Percentiles rank a stretch among this genome's conserved stretches.
Conservation (phyloP, 2,797 vertebrate genomes). For the Hypotaenidia okinawae region DNA sequence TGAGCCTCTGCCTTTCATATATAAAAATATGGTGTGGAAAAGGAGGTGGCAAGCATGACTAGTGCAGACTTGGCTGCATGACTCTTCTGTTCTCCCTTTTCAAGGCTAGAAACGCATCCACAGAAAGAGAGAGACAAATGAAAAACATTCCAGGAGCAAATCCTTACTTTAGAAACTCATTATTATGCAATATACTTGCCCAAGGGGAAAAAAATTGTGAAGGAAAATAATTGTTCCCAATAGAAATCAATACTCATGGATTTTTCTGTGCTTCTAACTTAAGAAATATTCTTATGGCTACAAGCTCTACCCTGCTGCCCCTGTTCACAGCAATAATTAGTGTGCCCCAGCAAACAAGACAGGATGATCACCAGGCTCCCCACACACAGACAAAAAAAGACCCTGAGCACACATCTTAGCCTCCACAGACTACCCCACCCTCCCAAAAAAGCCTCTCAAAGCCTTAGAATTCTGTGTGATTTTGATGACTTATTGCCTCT, state of each 20-base stretch:
- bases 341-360: neutral
- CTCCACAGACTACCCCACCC: neutral
- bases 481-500: neutral
- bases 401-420: neutral
- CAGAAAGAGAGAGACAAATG: neutral
- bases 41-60: neutral
- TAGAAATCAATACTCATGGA: neutral
- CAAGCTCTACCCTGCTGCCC: neutral
- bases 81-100: neutral
- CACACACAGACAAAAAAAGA: neutral
- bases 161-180: neutral
- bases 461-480: fast-evolving
- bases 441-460: neutral
- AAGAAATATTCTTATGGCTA: neutral
- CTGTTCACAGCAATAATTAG: fast-evolving
- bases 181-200: neutral
- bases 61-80: fast-evolving
- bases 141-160: neutral
- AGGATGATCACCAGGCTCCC: neutral
- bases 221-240: neutral
- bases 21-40: neutral
- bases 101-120: neutral
- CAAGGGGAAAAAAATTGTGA: neutral
- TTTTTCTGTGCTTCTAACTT: neutral
- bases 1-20: neutral